Conservation (phyloP, 2,113 vertebrate species). For the Heterotilapia buettikoferi region DNA sequence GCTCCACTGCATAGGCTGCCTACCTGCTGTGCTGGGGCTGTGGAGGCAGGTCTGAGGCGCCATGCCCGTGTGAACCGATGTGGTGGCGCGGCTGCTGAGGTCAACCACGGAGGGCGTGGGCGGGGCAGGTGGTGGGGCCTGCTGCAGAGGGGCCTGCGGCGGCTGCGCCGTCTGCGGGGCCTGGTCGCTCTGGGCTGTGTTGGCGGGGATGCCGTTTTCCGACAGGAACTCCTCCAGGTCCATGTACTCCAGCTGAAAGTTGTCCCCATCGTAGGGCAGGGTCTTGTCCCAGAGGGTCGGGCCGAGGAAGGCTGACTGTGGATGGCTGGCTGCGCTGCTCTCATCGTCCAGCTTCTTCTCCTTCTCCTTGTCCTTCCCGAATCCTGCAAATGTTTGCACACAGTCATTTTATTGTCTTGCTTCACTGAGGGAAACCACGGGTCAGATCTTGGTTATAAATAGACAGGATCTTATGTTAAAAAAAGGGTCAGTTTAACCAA, state of each 20-base stretch:
- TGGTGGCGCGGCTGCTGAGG: constrained; percentile 87
- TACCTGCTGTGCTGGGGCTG: constrained; percentile 87
- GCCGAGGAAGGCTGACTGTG: constrained; percentile 95
- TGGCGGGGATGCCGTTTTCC: constrained; percentile 95
- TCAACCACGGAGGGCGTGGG: constrained; percentile 83
- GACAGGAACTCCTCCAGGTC: constrained; percentile 98
- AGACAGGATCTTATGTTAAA: neutral
- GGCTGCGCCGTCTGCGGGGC: constrained; percentile 41
- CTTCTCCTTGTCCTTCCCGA: constrained; percentile 89
- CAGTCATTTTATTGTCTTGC: neutral
- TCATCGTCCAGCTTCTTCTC: constrained; percentile 95
- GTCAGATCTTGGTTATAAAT: constrained; percentile 3
- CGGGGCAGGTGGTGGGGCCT: constrained; percentile 64
- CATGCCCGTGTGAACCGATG: constrained; percentile 80
- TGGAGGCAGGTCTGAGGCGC: constrained; percentile 83
- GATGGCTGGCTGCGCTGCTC: constrained; percentile 65
- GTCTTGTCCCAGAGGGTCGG: constrained; percentile 99
- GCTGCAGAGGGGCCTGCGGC: constrained; percentile 55
- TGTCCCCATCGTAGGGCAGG: constrained; percentile 92
- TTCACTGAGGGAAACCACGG: neutral
- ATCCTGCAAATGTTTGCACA: constrained; percentile 70
- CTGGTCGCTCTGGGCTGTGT: constrained; percentile 79
- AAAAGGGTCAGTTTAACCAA: neutral
- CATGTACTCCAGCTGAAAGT: constrained; percentile 99
- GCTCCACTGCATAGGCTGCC: neutral